Evolutionary conservation across 2,888 invertebrate genomes (phyloP).

Genomic region (Drosophila multiciliata): DNA sequence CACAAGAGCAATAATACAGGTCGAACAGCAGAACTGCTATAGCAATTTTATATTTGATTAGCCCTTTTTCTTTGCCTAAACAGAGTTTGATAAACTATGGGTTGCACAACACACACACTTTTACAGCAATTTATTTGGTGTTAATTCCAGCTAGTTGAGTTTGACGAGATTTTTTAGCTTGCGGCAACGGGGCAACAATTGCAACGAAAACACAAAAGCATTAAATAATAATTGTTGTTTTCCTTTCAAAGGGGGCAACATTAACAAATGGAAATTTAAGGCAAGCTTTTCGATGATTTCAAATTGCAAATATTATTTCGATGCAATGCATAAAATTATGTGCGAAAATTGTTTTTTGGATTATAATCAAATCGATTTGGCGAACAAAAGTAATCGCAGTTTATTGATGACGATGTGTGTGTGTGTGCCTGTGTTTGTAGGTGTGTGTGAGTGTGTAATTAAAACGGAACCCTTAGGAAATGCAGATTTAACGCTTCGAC

Average conservation of each 20-base stretch:
- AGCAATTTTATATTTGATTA: too few relatives aligned
- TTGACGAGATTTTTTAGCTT: background rate
- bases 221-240: constrained; percentile 10
- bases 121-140: background rate
- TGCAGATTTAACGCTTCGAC: constrained; percentile 62
- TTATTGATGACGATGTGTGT: constrained; percentile 30
- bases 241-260: constrained; percentile 1
- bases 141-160: constrained; percentile 1
- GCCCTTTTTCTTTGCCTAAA: background rate
- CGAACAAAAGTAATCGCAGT: constrained; percentile 18
- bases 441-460: constrained; percentile 39
- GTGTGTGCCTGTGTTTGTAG: background rate
- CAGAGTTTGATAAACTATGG: constrained; percentile 1
- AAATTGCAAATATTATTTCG: constrained; percentile 39
- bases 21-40: background rate
- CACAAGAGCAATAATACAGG: background rate
- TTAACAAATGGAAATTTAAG: constrained; percentile 4
- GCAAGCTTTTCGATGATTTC: constrained; percentile 14
- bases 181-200: constrained; percentile 8
- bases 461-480: constrained; percentile 64
- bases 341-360: constrained; percentile 8
- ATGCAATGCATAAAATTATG: constrained; percentile 46
- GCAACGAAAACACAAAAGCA: background rate
- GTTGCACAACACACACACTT: background rate
- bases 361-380: constrained; percentile 7